A percentile compares a stretch with the other conserved stretches of the same genome.
Conservation (phyloP, 2,113 vertebrate species). For the Ictalurus furcatus region DNA sequence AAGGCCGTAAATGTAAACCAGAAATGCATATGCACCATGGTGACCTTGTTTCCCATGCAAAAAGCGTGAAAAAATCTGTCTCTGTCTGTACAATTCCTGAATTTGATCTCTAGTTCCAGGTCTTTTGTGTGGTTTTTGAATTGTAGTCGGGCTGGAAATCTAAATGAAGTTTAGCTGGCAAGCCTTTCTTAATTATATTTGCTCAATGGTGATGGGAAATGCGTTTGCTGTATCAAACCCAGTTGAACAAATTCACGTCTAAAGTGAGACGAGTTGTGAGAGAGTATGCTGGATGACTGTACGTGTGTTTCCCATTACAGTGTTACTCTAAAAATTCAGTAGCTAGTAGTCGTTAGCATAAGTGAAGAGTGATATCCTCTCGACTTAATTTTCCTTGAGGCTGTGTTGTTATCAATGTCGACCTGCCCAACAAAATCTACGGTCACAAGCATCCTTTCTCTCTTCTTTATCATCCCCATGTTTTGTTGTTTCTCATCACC, state of each 20-base stretch:
- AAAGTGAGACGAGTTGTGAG: background rate
- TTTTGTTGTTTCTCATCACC: constrained; percentile 4
- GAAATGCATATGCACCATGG: background rate
- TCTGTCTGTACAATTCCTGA: background rate
- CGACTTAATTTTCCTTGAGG: background rate
- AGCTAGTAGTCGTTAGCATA: background rate
- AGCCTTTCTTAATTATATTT: background rate
- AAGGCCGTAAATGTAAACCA: background rate
- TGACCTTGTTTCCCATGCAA: background rate
- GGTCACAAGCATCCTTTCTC: background rate
- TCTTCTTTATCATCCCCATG: constrained; percentile 3
- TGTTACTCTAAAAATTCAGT: background rate
- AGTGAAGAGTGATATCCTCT: background rate
- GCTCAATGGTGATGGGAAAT: background rate
- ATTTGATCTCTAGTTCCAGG: background rate
- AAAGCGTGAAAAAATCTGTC: background rate
- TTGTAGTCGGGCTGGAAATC: background rate
- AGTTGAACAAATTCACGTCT: background rate
- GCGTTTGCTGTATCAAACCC: background rate
- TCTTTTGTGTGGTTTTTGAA: background rate
- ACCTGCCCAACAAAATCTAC: background rate
- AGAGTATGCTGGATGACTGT: background rate
- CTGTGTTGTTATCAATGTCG: background rate
- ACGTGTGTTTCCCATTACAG: background rate
- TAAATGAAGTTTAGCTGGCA: background rate